Percentiles rank a stretch among this genome's conserved stretches.
phyloP scores from a whole-genome alignment of 2,113 vertebrate genomes.

The Herpailurus yagouaroundi region DNA sequence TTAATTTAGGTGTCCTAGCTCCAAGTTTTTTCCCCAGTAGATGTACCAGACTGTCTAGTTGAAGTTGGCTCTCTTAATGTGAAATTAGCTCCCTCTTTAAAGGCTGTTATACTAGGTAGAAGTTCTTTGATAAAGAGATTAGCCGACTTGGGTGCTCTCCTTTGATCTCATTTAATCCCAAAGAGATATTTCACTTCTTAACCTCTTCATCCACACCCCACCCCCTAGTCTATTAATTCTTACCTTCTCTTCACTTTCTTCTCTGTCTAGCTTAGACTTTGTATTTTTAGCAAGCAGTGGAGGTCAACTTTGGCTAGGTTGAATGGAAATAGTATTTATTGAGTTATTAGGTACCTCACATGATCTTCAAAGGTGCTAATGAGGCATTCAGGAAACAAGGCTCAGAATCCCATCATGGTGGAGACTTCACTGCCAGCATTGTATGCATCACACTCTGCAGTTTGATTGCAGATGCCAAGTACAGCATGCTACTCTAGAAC shows the following conservation, averaged over 20 bases:
- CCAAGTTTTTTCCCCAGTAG: not conserved
- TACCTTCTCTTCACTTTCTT: not conserved
- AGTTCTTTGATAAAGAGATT: constrained; percentile 20
- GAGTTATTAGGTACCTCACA: not conserved
- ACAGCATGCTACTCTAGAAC: not conserved
- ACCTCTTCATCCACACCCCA: not conserved
- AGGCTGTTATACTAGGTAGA: not conserved
- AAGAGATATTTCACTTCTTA: not conserved
- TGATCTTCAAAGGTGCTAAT: not conserved
- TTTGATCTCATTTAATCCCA: not conserved
- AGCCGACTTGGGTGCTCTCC: not conserved
- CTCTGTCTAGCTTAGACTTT: constrained; percentile 13
- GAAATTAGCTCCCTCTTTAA: constrained; percentile 12
- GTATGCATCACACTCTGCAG: too few species aligned
- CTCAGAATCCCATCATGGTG: not conserved
- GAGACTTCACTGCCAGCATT: not conserved
- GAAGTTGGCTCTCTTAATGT: not conserved
- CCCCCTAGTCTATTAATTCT: not conserved
- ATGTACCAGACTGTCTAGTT: not conserved
- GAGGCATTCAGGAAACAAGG: not conserved
- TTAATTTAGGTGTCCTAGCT: not conserved
- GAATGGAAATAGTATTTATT: not conserved
- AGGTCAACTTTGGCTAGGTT: constrained; percentile 20
- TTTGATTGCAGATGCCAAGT: not conserved
- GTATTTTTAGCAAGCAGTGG: constrained; percentile 13